These are phyloP conservation scores for Drosophila repleta DNA, from an alignment of 1,140 invertebrate species.

Conservation along the genomic window DNA sequence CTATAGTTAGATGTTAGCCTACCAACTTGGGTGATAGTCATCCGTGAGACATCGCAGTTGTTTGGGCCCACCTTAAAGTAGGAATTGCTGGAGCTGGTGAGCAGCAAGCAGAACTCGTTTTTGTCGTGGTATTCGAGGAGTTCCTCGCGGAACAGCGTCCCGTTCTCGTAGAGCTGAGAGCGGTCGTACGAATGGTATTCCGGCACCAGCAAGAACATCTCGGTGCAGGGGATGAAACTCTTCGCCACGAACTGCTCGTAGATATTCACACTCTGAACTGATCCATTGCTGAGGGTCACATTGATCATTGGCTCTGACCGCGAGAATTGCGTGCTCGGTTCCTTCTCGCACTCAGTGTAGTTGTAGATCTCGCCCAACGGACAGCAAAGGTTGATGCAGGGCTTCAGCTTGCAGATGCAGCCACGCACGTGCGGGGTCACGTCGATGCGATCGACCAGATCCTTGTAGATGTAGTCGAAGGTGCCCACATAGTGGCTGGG, in stretches of 20 bases:
- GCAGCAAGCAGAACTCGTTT: constrained; percentile 69
- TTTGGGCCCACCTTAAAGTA: constrained; percentile 63
- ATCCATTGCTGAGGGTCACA: constrained; percentile 54
- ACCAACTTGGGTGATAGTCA: constrained; percentile 74
- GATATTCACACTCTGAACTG: constrained; percentile 48
- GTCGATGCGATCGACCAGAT: constrained; percentile 57
- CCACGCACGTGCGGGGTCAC: constrained; percentile 65
- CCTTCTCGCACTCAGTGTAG: constrained; percentile 30
- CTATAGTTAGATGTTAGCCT: constrained; percentile 2
- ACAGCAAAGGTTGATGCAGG: constrained; percentile 77
- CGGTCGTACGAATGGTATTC: constrained; percentile 51
- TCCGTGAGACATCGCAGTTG: constrained; percentile 69
- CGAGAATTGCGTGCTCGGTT: constrained; percentile 26
- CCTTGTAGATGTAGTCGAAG: constrained; percentile 69
- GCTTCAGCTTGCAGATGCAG: constrained; percentile 75
- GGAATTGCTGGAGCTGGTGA: constrained; percentile 56
- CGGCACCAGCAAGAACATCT: constrained; percentile 69
- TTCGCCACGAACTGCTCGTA: constrained; percentile 72
- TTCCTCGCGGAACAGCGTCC: constrained; percentile 59
- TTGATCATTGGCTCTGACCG: constrained; percentile 63
- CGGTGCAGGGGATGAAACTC: constrained; percentile 67
- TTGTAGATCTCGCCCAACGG: constrained; percentile 60
- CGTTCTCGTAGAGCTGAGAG: constrained; percentile 66
- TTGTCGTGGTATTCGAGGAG: constrained; percentile 52
- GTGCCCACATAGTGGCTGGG: constrained; percentile 63